Percentiles rank a stretch among this genome's conserved stretches.
These are phyloP conservation scores for Aphelinus atriplicis DNA, from an alignment of 1,140 invertebrate genomes.

Conservation along the genomic window DNA sequence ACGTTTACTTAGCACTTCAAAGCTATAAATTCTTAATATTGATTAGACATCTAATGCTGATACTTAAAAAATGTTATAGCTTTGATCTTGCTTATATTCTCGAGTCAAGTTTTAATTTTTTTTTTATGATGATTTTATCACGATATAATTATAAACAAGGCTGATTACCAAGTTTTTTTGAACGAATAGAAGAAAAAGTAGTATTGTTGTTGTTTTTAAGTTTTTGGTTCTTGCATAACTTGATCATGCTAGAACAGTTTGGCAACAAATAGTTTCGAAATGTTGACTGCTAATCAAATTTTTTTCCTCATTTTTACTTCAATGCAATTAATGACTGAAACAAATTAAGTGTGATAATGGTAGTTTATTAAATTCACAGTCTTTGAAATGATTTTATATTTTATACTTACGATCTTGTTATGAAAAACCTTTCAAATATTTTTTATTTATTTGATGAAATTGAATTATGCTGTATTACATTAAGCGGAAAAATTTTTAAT, in stretches of 20 bases:
- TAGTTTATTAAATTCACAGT: conserved; percentile 19
- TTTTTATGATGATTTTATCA: no score
- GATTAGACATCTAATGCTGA: conserved; percentile 1
- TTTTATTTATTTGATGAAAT: no score
- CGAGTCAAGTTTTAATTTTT: conserved; percentile 26
- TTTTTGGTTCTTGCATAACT: conserved; percentile 35
- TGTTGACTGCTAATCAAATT: conserved; percentile 35
- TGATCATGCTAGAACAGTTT: conserved; percentile 30
- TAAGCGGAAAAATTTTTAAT: conserved; percentile 25
- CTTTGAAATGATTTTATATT: conserved; percentile 4
- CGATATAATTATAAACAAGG: not conserved
- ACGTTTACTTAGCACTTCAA: conserved; percentile 28
- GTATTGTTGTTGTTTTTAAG: conserved; percentile 21
- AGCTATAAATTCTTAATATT: conserved; percentile 23
- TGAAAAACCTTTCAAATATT: no score
- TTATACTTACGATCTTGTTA: no score
- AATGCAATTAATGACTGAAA: conserved; percentile 32
- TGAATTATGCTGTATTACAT: conserved; percentile 25
- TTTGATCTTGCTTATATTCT: conserved; percentile 18
- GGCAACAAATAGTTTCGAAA: conserved; percentile 34
- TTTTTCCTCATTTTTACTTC: conserved; percentile 20
- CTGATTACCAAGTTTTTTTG: conserved; percentile 29
- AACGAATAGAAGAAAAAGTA: conserved; percentile 7
- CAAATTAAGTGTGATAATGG: conserved; percentile 31
- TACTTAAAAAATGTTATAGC: conserved; percentile 27